Evolutionary conservation across 2,113 vertebrate species (phyloP), one percentile per base, ranked within the genome.

Genomic region (Grammomys dolichurus): DNA sequence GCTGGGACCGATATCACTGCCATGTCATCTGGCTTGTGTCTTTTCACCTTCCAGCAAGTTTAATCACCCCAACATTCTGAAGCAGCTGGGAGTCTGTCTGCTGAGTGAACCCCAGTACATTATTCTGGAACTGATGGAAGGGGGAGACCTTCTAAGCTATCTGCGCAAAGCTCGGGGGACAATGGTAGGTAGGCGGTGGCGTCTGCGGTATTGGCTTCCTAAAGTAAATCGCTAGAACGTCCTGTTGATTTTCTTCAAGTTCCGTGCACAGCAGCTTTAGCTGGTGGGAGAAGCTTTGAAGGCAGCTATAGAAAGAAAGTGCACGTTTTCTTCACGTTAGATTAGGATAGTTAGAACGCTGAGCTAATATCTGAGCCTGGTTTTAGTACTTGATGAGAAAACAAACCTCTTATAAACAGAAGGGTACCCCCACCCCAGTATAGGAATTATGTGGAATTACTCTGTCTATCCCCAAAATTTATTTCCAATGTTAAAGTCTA

Each of bases 81-180:
- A 98, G 90, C 98, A 99, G 76, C 98, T 99, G 67, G 98, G 98
- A 0, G 98, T 99, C 40, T 98, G 98, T 78, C 97, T 99, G n/a
- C 89, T 98, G 69, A 98, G 98, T 11, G 98, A 99, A 86, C 98
- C 98, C 82, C 98, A 98, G 81, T 99, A 98, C 89, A 98, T 99
- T 85, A 98, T 99, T 69, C 93, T 99, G 88, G 98, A 99, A 89
- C 72, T 99, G 96, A 99, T 99, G 99, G 98, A 99, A 97, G 99
- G 98, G 96, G 98, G 98, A 43, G 98, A 99, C 92, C 98, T 99
- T 51, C 98, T 98, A 28, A 98, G 96, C 43, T 99, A 99, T 91
- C 97, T 99, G 95, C 96, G 98, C 76, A 98, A 97, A 98, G 98
- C 98, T 89, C 98, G 98, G 36, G 97, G 58, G 67, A 97, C 98